phyloP scores from a whole-genome alignment of 2,113 vertebrate genomes.

The Coreoperca whiteheadi region DNA sequence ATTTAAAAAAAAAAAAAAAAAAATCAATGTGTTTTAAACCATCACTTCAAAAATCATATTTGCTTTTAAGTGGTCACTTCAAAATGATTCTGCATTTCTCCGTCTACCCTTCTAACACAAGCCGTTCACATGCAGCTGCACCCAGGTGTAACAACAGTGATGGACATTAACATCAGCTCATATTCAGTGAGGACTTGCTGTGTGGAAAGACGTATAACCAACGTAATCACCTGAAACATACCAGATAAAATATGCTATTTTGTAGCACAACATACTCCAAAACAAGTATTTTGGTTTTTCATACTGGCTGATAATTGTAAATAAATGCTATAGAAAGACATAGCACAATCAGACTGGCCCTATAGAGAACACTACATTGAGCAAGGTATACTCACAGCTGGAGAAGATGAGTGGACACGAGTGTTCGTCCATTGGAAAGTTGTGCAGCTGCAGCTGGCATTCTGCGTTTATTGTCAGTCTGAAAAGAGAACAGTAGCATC shows the following conservation, averaged over 20 bases:
- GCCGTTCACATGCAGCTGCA: neutral
- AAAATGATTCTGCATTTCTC: neutral
- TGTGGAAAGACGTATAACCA: neutral
- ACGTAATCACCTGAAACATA: neutral
- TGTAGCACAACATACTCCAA: neutral
- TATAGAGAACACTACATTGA: neutral
- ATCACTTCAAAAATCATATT: neutral
- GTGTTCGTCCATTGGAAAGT: conserved; percentile 98
- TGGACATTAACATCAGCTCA: neutral
- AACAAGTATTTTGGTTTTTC: neutral
- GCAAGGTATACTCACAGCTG: conserved; percentile 91
- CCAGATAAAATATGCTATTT: neutral
- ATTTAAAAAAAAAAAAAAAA: neutral
- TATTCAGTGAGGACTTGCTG: neutral
- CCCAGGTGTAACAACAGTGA: neutral
- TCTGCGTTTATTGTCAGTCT: conserved; percentile 98
- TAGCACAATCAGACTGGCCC: neutral
- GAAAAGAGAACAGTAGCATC: conserved; percentile 33
- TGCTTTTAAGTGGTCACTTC: neutral
- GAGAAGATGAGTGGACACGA: conserved; percentile 97
- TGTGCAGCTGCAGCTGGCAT: conserved; percentile 96
- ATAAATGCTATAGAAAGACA: too few relatives aligned
- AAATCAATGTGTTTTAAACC: neutral
- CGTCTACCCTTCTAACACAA: neutral
- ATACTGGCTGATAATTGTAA: too few relatives aligned